Evolutionary conservation across 2,888 invertebrate genomes (phyloP).

Genomic region (Hetaerina titia): DNA sequence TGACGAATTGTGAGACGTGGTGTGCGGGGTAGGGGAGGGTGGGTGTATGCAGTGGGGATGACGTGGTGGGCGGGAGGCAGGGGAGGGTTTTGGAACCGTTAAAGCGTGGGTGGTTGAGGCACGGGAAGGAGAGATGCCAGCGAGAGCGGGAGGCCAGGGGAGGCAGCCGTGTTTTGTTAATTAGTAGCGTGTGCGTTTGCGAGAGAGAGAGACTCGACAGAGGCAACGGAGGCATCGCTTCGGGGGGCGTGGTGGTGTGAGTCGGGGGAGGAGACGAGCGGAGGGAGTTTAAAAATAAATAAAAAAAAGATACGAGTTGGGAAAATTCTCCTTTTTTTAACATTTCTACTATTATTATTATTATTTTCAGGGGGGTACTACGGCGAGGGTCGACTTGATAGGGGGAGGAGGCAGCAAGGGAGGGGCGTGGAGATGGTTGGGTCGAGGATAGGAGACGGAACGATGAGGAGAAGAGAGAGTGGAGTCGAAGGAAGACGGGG

Average conservation of each 20-base stretch:
- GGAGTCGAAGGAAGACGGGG: too few relatives aligned
- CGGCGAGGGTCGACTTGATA: not conserved
- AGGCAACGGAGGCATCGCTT: not conserved
- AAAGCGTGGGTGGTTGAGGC: not conserved
- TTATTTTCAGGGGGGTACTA: not conserved
- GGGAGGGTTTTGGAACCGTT: not conserved
- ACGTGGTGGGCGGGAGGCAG: not conserved
- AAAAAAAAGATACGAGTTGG: not conserved
- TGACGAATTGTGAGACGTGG: not conserved
- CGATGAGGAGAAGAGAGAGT: too few relatives aligned
- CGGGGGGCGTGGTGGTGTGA: not conserved
- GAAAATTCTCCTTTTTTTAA: not conserved
- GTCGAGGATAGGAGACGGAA: too few relatives aligned
- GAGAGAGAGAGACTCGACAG: constrained; percentile 22
- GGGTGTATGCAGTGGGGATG: not conserved
- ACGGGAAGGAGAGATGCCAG: not conserved
- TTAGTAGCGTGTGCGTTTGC: constrained; percentile 56
- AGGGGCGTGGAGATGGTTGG: too few relatives aligned
- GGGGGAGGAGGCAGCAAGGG: not conserved
- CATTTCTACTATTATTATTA: not conserved
- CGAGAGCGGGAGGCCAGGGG: not conserved
- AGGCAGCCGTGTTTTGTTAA: constrained; percentile 53
- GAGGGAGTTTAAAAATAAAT: not conserved
- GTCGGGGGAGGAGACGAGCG: too few relatives aligned
- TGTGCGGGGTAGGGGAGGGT: not conserved